Conservation (phyloP, 2,797 vertebrate species). For the Fringilla coelebs region DNA sequence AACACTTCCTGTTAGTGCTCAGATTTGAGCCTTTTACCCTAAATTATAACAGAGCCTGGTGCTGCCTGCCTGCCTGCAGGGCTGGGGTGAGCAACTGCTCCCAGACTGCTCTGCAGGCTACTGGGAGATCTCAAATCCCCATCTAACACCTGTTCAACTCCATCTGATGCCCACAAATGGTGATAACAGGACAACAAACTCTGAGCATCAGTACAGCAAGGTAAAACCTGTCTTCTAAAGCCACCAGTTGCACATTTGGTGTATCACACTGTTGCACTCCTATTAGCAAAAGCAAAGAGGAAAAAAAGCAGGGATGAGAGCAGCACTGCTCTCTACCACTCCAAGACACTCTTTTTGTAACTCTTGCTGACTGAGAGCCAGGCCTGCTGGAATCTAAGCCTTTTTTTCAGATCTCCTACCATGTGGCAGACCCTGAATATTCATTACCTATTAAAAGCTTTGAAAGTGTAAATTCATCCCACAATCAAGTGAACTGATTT, state of each 20-base stretch:
- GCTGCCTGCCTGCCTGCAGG: background rate
- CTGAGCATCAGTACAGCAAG: background rate
- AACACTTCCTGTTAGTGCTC: background rate
- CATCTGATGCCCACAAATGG: background rate
- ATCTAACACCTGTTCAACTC: background rate
- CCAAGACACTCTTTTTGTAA: background rate
- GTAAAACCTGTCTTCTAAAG: background rate
- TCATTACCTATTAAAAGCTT: constrained; percentile 55
- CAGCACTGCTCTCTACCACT: background rate
- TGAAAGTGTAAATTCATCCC: constrained; percentile 39
- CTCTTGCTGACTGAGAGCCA: background rate
- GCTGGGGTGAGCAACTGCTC: background rate
- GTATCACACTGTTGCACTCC: background rate
- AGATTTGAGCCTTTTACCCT: background rate
- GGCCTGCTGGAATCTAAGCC: background rate
- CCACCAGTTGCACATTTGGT: background rate
- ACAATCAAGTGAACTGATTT: constrained; percentile 20
- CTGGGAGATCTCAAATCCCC: background rate
- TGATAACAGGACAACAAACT: background rate
- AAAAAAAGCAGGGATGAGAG: background rate
- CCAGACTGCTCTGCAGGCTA: background rate
- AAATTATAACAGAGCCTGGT: fast-evolving
- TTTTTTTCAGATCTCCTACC: background rate
- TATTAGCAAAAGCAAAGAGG: background rate
- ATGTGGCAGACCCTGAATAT: constrained; percentile 57